Percentiles rank a stretch among this genome's conserved stretches.
These are phyloP conservation scores for Desmodus rotundus DNA, from an alignment of 2,113 vertebrate genomes.

Conservation along the genomic window DNA sequence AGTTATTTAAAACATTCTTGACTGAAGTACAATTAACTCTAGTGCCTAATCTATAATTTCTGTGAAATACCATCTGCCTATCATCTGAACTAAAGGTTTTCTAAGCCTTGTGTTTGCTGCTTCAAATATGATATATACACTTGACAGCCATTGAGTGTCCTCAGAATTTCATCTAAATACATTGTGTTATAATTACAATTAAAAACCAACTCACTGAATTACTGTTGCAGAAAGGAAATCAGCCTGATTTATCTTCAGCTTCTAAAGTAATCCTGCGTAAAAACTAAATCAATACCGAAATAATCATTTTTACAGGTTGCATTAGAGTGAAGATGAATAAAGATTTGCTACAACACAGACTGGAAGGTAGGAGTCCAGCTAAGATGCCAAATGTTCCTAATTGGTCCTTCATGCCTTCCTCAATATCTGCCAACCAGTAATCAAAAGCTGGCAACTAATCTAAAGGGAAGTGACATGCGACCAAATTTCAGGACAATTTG, in stretches of 20 bases:
- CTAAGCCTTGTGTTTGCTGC: neutral
- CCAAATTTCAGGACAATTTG: neutral
- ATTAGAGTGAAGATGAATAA: neutral
- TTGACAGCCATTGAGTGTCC: neutral
- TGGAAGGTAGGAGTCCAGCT: neutral
- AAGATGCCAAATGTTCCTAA: neutral
- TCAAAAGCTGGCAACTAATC: neutral
- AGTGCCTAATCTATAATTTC: neutral
- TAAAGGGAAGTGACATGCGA: neutral
- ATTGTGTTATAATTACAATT: neutral
- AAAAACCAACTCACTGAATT: neutral
- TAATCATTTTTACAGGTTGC: neutral
- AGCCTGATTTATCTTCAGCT: neutral
- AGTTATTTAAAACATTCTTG: conserved; percentile 8
- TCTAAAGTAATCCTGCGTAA: neutral
- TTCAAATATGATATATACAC: neutral
- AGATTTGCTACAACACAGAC: neutral
- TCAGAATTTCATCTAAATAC: neutral
- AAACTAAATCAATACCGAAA: neutral
- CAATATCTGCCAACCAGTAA: neutral
- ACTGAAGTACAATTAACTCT: neutral
- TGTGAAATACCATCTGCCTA: neutral
- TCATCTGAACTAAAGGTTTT: neutral
- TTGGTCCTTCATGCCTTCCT: neutral
- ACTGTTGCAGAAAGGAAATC: neutral